Evolutionary conservation across 2,113 vertebrate species (phyloP).

Genomic region (Cyanoramphus novaezelandiae): DNA sequence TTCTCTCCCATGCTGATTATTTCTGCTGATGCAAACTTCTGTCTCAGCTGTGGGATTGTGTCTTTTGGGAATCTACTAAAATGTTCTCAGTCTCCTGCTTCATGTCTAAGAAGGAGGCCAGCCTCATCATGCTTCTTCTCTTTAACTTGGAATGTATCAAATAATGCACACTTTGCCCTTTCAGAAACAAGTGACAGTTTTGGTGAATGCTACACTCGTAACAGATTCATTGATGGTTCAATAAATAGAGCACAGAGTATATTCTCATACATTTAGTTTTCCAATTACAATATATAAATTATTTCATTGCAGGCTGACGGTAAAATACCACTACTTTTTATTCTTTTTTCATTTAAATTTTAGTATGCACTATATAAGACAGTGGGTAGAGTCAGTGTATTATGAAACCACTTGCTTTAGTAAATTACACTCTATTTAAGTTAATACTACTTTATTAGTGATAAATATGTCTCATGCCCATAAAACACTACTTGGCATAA

Average conservation of each 20-base stretch:
- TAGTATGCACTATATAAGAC: constrained; percentile 69
- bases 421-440: constrained; percentile 58
- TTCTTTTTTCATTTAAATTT: constrained; percentile 21
- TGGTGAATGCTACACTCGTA: background rate
- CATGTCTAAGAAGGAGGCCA: background rate
- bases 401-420: constrained; percentile 43
- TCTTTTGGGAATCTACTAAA: background rate
- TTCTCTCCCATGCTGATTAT: background rate
- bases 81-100: background rate
- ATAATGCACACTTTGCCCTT: background rate
- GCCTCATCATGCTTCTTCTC: background rate
- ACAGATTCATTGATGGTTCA: background rate
- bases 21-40: background rate
- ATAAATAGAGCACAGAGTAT: background rate
- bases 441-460: constrained; percentile 75
- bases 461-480: constrained; percentile 75
- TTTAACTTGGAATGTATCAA: background rate
- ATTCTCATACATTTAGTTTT: constrained; percentile 20
- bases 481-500: constrained; percentile 75
- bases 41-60: background rate
- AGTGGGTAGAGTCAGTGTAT: constrained; percentile 56
- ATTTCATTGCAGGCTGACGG: background rate
- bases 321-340: constrained; percentile 41
- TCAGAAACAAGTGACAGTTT: background rate
- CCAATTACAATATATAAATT: constrained; percentile 2